Conservation (phyloP, 2,888 invertebrate species). For the Eupithecia tripunctaria region DNA sequence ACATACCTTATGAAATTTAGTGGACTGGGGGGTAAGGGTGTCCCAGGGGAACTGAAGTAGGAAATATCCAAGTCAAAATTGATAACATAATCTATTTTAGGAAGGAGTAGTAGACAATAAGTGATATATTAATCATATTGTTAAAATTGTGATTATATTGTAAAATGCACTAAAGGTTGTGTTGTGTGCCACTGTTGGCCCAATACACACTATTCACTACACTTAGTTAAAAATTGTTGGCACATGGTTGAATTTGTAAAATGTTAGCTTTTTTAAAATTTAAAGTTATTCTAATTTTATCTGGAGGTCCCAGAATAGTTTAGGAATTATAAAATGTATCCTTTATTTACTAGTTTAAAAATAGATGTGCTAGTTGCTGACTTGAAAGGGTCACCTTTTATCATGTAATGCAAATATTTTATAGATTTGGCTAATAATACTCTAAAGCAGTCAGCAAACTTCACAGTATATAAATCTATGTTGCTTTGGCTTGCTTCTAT, state of each 20-base stretch:
- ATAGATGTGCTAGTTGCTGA: neutral
- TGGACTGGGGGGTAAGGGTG: neutral
- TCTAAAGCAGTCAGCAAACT: neutral
- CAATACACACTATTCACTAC: conserved; percentile 17
- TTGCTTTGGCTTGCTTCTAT: neutral
- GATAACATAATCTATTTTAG: neutral
- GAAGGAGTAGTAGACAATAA: conserved; percentile 47
- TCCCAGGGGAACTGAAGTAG: neutral
- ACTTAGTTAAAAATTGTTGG: conserved; percentile 27
- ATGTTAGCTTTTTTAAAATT: conserved; percentile 26
- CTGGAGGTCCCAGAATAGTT: conserved; percentile 19
- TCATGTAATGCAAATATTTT: conserved; percentile 1
- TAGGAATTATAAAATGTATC: conserved; percentile 22
- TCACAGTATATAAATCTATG: neutral
- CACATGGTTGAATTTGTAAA: conserved; percentile 29
- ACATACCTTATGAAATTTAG: neutral
- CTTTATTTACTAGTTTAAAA: conserved; percentile 15
- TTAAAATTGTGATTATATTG: conserved; percentile 25
- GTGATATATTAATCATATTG: conserved; percentile 20
- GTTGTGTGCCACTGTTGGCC: conserved; percentile 32
- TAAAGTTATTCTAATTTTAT: conserved; percentile 19
- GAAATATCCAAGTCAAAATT: conserved; percentile 1
- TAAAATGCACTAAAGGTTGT: conserved; percentile 29
- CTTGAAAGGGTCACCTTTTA: neutral
- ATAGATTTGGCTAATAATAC: neutral